A percentile compares a stretch with the other conserved stretches of the same genome.
These are phyloP conservation scores for Hemiscyllium ocellatum DNA, from an alignment of 2,113 vertebrate genomes.

Conservation along the genomic window DNA sequence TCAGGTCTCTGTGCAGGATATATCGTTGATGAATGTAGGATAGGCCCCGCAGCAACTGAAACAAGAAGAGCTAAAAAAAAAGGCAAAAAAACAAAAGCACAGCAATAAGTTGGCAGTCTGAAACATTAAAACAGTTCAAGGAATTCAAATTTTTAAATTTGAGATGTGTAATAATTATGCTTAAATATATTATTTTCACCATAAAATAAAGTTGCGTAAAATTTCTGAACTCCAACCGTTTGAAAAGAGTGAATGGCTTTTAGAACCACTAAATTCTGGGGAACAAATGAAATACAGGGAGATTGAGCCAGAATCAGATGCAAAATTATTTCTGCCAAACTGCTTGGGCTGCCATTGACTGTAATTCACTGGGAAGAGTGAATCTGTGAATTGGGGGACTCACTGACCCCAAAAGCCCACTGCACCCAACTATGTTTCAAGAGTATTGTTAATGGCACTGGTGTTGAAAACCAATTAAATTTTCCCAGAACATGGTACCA, in stretches of 20 bases:
- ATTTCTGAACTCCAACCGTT: neutral
- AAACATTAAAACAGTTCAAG: neutral
- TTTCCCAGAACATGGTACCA: no score
- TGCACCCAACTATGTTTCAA: no score
- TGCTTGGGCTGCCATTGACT: no score
- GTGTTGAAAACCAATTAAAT: no score
- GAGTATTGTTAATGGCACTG: no score
- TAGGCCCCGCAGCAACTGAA: slow-evolving; percentile 88
- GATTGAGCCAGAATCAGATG: no score
- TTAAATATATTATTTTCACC: neutral
- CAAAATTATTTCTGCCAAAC: no score
- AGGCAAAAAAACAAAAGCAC: neutral
- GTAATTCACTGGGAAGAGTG: no score
- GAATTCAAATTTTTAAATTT: neutral
- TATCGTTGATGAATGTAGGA: slow-evolving; percentile 95
- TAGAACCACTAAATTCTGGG: no score
- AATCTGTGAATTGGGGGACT: no score
- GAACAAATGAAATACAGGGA: no score
- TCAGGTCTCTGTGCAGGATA: slow-evolving; percentile 94
- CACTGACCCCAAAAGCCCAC: no score
- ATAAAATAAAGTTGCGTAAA: neutral
- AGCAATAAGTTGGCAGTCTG: neutral
- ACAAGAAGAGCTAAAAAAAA: slow-evolving; percentile 85
- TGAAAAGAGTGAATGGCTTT: neutral
- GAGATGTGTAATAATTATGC: neutral